Conservation (phyloP, 2,797 vertebrate species). For the Chanos chanos region DNA sequence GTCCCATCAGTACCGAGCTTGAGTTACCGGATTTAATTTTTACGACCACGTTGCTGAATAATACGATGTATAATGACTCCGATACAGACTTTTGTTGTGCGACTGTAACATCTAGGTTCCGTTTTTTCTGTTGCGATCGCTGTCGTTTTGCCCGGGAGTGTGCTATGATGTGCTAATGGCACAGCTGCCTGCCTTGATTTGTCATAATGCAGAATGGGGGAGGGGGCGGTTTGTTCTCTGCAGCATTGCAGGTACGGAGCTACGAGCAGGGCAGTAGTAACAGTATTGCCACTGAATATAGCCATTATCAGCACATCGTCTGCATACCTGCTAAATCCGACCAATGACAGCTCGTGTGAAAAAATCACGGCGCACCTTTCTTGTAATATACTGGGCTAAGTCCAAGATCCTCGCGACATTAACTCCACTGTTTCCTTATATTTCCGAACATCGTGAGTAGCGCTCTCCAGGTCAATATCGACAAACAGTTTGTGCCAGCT, state of each 20-base stretch:
- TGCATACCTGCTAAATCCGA: not conserved
- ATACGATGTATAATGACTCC: too few relatives aligned
- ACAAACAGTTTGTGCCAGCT: too few relatives aligned
- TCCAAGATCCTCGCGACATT: too few relatives aligned
- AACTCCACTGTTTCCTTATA: too few relatives aligned
- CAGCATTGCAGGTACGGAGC: conserved; percentile 85
- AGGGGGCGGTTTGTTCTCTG: conserved; percentile 74
- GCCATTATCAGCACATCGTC: not conserved
- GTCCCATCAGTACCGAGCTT: too few relatives aligned
- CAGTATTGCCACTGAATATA: conserved; percentile 36
- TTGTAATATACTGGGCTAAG: too few relatives aligned
- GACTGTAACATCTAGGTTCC: conserved; percentile 9
- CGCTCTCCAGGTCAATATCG: too few relatives aligned
- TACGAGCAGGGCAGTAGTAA: conserved; percentile 68
- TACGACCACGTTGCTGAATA: too few relatives aligned
- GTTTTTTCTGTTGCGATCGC: conserved; percentile 43
- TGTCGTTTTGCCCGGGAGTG: conserved; percentile 48
- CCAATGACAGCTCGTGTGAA: not conserved
- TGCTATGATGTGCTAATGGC: conserved; percentile 73
- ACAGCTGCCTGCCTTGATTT: conserved; percentile 85
- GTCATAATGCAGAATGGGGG: conserved; percentile 89
- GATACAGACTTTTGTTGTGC: conserved; percentile 8
- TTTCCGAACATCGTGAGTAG: too few relatives aligned
- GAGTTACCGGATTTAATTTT: too few relatives aligned
- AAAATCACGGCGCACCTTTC: not conserved